Evolutionary conservation across 2,113 vertebrate species (phyloP), one percentile per base, ranked within the genome.

Genomic region (Petromus typicus): DNA sequence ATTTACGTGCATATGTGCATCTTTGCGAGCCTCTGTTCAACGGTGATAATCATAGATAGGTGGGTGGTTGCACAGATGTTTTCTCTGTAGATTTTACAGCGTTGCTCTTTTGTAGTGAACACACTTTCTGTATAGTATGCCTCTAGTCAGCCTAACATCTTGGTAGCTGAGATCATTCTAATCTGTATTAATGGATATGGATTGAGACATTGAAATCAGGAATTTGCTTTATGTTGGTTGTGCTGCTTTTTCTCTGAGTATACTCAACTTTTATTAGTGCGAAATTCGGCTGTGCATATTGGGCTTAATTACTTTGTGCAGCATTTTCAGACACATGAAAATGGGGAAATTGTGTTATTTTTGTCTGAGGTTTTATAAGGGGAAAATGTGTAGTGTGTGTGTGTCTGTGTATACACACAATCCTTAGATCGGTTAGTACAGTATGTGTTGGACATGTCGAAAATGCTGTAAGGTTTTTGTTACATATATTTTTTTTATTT

Each of bases 211-310:
- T 81, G 89, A 86, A 64, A 63, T 79, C 4, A 1, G 59, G n/a
- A 63, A 2, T 81, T 22, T 82, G 75, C 75, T 90, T 64, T 56
- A 37, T 18, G 22, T 82, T n/a, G 20, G 23, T 4, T 95, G 22
- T 66, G 37, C 32, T 86, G 32, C 37, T 48, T 86, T 95, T 91
- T 92, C 14, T 75, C 34, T 79, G 67, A 86, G 43, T 57, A 43
- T 37, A 67, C 40, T 87, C 86, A 51, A 13, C 40, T 94, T 95
- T 54, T 86, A 43, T 90, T 30, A 59, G 14, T 88, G 69, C 56
- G 32, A 92, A 79, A 43, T 90, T 92, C 81, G 92, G 40, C 63
- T 73, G 25, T 86, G 16, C 86, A 69, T 57, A 14, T 48, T 94
- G n/a, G 54, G 17, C 9, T 67, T 91, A 78, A 43, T 32, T 93